These are phyloP conservation scores for Drosophila ogumai DNA, from an alignment of 1,140 invertebrate species.

Conservation along the genomic window DNA sequence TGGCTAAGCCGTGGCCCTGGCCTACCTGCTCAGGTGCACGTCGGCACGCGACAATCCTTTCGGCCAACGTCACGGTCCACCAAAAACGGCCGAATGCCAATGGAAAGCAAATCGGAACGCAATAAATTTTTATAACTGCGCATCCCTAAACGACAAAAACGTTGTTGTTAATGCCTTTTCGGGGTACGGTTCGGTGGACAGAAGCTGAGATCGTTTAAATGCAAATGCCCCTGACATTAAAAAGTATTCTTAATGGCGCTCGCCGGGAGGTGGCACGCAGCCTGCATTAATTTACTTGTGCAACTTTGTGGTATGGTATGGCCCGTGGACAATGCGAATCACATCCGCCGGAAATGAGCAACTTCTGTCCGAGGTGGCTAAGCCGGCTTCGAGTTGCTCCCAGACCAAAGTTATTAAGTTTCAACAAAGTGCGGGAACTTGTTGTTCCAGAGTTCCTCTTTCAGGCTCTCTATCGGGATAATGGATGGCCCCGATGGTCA, in stretches of 20 bases:
- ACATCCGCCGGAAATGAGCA: constrained; percentile 75
- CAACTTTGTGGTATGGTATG: constrained; percentile 51
- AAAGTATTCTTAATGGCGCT: constrained; percentile 68
- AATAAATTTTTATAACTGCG: constrained; percentile 54
- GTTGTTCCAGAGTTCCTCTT: constrained; percentile 30
- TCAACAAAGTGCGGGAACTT: constrained; percentile 68
- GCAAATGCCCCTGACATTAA: constrained; percentile 63
- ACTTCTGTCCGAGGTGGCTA: constrained; percentile 41
- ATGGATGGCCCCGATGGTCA: constrained; percentile 63
- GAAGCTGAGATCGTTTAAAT: constrained; percentile 65
- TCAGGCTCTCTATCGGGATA: constrained; percentile 27
- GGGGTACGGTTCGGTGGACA: constrained; percentile 26
- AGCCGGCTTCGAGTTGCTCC: constrained; percentile 18
- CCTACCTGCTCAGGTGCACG: constrained; percentile 74
- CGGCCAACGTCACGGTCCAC: constrained; percentile 34
- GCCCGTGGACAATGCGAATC: constrained; percentile 46
- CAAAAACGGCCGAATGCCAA: constrained; percentile 13
- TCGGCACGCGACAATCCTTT: constrained; percentile 59
- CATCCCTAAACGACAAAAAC: constrained; percentile 33
- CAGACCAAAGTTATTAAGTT: constrained; percentile 68
- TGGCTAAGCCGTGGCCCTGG: constrained; percentile 18
- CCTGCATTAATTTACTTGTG: constrained; percentile 68
- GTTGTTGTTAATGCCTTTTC: constrained; percentile 42
- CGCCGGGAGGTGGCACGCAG: constrained; percentile 34
- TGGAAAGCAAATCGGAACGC: constrained; percentile 42